Evolutionary conservation across 92 coral and sea anemone genomes (phyloP).

Genomic region (Isaurus tuberculatus): DNA sequence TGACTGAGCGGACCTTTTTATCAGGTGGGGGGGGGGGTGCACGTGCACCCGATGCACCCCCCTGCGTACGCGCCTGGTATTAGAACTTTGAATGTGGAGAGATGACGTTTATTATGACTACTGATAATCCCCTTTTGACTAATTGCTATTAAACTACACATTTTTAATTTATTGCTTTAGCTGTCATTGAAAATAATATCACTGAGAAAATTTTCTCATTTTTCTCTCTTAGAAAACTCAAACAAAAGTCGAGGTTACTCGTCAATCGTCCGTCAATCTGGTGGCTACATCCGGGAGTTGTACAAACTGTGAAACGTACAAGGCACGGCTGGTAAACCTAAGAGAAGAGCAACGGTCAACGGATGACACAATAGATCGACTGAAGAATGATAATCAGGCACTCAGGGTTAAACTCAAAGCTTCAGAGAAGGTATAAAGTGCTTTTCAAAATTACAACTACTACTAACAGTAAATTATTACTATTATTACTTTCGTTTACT

Average conservation of each 20-base stretch:
- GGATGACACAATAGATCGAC: constrained; percentile 40
- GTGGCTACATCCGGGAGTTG: constrained; percentile 49
- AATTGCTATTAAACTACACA: too few relatives aligned
- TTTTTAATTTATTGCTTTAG: neutral
- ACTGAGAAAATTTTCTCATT: too few relatives aligned
- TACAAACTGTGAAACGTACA: constrained; percentile 62
- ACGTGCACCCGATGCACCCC: too few relatives aligned
- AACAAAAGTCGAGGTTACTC: constrained; percentile 8
- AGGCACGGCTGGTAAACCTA: constrained; percentile 50
- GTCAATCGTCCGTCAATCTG: constrained; percentile 21
- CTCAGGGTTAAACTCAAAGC: constrained; percentile 49
- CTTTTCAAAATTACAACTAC: neutral
- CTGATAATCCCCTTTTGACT: too few relatives aligned
- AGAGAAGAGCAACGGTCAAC: constrained; percentile 52
- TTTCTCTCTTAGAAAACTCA: constrained; percentile 35
- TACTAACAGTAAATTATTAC: neutral
- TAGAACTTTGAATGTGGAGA: too few relatives aligned
- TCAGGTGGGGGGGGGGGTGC: too few relatives aligned
- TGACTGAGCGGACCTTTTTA: too few relatives aligned
- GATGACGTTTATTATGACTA: too few relatives aligned
- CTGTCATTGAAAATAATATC: neutral
- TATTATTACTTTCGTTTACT: neutral
- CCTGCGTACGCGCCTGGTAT: too few relatives aligned
- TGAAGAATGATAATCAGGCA: constrained; percentile 58
- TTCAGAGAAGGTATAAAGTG: constrained; percentile 55